phyloP scores from a whole-genome alignment of 2,888 invertebrate genomes.

The Oxytorus armatus region DNA sequence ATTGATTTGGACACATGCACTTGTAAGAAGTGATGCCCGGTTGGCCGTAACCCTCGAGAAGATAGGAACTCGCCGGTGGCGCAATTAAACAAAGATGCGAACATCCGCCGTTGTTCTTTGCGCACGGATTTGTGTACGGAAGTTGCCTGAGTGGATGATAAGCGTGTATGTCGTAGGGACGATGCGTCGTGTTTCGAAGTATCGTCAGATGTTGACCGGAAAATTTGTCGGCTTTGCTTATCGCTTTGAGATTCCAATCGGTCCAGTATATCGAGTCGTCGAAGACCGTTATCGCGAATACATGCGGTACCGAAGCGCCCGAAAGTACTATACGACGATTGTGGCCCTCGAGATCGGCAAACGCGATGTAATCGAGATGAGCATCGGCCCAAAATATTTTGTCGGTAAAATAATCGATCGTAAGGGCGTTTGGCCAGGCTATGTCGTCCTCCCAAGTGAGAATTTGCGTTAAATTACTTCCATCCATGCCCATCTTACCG shows the following conservation, averaged over 20 bases:
- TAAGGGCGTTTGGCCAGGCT: constrained; percentile 99
- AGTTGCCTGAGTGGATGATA: constrained; percentile 96
- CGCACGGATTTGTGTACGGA: constrained; percentile 95
- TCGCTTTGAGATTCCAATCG: constrained; percentile 98
- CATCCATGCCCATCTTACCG: constrained; percentile 98
- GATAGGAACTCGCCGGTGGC: constrained; percentile 91
- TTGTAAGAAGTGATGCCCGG: constrained; percentile 92
- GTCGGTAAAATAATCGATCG: constrained; percentile 98
- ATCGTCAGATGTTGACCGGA: constrained; percentile 91
- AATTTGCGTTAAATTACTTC: constrained; percentile 94
- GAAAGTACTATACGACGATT: constrained; percentile 93
- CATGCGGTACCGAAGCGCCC: constrained; percentile 95
- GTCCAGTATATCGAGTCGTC: constrained; percentile 98
- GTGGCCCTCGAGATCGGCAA: constrained; percentile 95
- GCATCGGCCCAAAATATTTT: constrained; percentile 99
- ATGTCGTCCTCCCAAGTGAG: constrained; percentile 97
- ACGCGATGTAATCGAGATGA: constrained; percentile 98
- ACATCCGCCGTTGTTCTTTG: constrained; percentile 96
- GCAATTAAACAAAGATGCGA: constrained; percentile 97
- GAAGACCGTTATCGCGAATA: constrained; percentile 97
- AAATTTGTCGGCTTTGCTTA: constrained; percentile 96
- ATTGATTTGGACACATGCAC: constrained; percentile 98
- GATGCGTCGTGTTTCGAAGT: constrained; percentile 95
- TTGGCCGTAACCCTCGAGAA: constrained; percentile 92
- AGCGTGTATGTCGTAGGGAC: constrained; percentile 97